Evolutionary conservation across 2,888 invertebrate species (phyloP).

Genomic region (Rhopalosiphum nymphaeae): DNA sequence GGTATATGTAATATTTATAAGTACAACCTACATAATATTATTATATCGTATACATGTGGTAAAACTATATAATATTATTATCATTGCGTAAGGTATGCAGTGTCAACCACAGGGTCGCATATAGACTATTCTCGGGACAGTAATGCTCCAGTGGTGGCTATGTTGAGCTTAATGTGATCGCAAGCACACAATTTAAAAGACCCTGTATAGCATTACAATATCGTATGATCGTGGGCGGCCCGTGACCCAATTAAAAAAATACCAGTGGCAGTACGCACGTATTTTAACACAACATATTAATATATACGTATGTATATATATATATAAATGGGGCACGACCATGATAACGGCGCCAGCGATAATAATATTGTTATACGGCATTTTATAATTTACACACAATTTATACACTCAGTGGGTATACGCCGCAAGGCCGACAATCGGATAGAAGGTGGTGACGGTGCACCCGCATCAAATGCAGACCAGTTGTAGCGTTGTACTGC

Average conservation of each 20-base stretch:
- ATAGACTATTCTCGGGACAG: neutral
- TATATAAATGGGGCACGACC: constrained; percentile 37
- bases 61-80: neutral
- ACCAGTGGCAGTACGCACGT: neutral
- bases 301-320: neutral
- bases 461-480: neutral
- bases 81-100: neutral
- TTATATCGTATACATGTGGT: neutral
- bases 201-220: neutral
- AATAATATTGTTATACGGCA: neutral
- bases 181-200: neutral
- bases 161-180: neutral
- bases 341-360: constrained; percentile 19
- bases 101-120: neutral
- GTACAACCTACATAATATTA: neutral
- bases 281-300: neutral
- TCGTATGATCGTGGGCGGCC: constrained; percentile 42
- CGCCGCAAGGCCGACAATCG: neutral
- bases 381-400: neutral
- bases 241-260: constrained; percentile 37
- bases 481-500: neutral
- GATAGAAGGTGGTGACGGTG: neutral
- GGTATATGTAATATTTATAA: neutral
- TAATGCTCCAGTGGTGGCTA: neutral
- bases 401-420: neutral